Evolutionary conservation across 2,888 invertebrate genomes (phyloP), one percentile per base, ranked within the genome.

Genomic region (Spilosoma lubricipeda): DNA sequence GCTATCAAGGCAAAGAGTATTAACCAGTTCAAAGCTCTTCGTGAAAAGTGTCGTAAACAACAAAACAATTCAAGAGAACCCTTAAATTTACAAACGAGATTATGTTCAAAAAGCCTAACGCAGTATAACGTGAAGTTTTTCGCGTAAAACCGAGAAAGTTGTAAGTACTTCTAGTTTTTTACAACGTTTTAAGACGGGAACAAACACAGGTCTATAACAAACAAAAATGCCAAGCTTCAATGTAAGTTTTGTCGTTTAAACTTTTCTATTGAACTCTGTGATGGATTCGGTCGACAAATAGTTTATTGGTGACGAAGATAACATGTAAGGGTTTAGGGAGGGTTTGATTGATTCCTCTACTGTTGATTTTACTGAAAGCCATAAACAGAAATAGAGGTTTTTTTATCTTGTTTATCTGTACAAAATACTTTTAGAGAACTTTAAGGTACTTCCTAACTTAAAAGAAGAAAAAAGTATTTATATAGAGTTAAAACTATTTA

Each of bases 111-210:
- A 81, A 27, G 79, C 77, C 83, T 76, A 82, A 78, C 82, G 52
- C n/a, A 86, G 86, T 85, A 88, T 85, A 88, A 88, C 86, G 86
- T 85, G 81, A 87, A 89, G 75, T 89, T 89, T 85, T 77, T 74
- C 79, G 56, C 86, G 80, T 88, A 86, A 89, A 86, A 83, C 82
- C 82, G 76, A 36, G 70, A 74, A 86, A 88, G 77, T 83, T 79
- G 65, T 76, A 81, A 88, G 88, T 83, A 89, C 87, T 89, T 89
- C 84, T 85, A 86, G 86, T 86, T 85, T 85, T 89, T 87, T 87
- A 88, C 86, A 85, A 79, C 87, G 80, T 72, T 87, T 87, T 86
- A 85, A 87, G 63, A 42, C 23, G 82, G 75, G 73, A 67, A 67
- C 70, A 76, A 74, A 80, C 74, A 77, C 71, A 81, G 75, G 76